Evolutionary conservation across 2,113 vertebrate genomes (phyloP).

Genomic region (Psephotus haematonotus): DNA sequence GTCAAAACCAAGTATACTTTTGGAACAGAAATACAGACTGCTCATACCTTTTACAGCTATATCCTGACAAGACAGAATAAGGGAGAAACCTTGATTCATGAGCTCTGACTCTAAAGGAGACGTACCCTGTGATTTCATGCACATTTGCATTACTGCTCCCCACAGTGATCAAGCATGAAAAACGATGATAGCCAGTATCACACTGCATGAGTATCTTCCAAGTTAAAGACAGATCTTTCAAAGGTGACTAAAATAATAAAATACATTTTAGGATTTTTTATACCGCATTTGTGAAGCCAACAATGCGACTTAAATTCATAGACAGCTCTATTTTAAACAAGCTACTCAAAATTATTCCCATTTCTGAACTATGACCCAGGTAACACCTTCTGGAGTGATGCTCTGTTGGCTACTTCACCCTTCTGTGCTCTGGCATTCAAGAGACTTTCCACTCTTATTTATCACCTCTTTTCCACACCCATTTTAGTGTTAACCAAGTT

Average conservation of each 20-base stretch:
- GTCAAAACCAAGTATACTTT: neutral
- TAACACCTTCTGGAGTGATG: neutral
- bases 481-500: neutral
- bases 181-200: neutral
- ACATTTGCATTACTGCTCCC: neutral
- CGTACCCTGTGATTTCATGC: neutral
- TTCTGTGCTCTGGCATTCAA: rapidly evolving
- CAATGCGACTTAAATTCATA: neutral
- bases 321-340: neutral
- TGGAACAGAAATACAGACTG: neutral
- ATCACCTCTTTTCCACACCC: neutral
- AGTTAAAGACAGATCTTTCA: neutral
- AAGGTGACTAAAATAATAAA: neutral
- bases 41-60: neutral
- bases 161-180: neutral
- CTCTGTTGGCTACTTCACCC: neutral
- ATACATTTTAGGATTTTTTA: neutral
- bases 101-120: neutral
- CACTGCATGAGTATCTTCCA: neutral
- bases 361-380: neutral
- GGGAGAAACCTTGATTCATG: neutral
- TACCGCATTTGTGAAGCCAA: neutral
- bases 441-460: neutral
- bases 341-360: neutral
- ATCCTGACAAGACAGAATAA: neutral